phyloP scores from a whole-genome alignment of 2,113 vertebrate species.

The Laticauda colubrina region DNA sequence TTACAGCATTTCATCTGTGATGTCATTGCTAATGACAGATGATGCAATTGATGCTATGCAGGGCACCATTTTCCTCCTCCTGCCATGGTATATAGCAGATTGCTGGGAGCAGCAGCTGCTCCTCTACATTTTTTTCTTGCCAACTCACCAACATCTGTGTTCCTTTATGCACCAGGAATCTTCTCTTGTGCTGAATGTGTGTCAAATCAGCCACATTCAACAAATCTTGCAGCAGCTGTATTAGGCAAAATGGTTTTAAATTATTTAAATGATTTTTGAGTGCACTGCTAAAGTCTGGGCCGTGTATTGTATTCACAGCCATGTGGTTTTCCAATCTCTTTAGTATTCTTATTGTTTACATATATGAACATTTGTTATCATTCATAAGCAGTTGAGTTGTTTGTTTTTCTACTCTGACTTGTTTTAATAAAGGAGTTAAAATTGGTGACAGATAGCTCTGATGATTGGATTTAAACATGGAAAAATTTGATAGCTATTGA shows the following conservation, averaged over 20 bases:
- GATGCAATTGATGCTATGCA: neutral
- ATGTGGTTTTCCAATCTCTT: neutral
- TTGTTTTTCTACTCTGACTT: neutral
- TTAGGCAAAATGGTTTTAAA: neutral
- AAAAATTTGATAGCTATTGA: neutral
- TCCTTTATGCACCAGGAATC: neutral
- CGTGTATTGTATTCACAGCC: neutral
- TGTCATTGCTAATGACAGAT: neutral
- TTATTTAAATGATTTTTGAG: neutral
- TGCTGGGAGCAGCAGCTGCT: neutral
- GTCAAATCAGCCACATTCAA: neutral
- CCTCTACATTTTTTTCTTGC: neutral
- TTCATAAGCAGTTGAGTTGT: neutral
- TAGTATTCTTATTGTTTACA: neutral
- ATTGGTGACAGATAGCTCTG: fast-evolving
- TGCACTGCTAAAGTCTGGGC: neutral
- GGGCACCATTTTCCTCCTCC: neutral
- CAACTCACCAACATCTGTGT: neutral
- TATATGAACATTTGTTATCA: neutral
- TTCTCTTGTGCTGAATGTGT: neutral
- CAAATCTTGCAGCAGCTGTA: neutral
- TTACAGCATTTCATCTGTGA: neutral
- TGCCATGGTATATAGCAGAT: neutral
- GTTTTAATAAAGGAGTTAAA: neutral
- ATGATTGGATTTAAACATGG: neutral